Base-by-base conservation (phyloP, 2,113 vertebrate genomes). In the Oreochromis spilurus region DNA sequence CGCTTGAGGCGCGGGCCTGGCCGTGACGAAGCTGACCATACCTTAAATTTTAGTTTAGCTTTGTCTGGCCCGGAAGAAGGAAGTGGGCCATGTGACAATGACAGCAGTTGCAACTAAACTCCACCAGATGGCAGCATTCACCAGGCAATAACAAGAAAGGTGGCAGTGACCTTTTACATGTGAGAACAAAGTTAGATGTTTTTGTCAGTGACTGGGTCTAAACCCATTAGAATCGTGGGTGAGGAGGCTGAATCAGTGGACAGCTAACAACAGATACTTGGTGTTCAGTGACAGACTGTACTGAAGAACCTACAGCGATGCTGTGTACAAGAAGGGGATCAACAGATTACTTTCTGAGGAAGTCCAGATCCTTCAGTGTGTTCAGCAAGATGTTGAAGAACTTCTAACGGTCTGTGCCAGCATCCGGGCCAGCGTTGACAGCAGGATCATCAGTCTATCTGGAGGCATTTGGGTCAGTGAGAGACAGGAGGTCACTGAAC, bases 91-190 rank as follows among this genome's bases (percentile, higher is more conserved):
- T 4, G 79, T 88, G 89, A 88, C 60, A 24, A 19, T 2, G 19
- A 7, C 5, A 38, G 6, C 50, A 55, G 29, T 87, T 87, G 1
- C 19, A 17, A 3, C 1, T 3, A 52, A 10, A 9, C 4, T 14
- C 81, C 90, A 65, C 70, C 21, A 86, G 89, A 10, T 62, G 89
- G 83, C 29, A 29, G 5, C 24, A 13, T 70, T 84, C 70, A 31
- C 70, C 43, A 50, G 26, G 70, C 24, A 17, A 75, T 48, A 48
- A 48, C 40, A 11, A 48, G 21, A 48, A 75, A 29, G 5, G 24
- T 17, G 14, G 1, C 40, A 29, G 14, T 43, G 65, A 24, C 2
- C 38, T 21, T 40, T 12, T 40, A 26, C n/a, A 70, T 24, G n/a
- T 70, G 11, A 43, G 38, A 43, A 43, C 65, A 70, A 70, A 70